Evolutionary conservation across 2,888 invertebrate genomes (phyloP), one percentile per base, ranked within the genome.

Genomic region (Allygus modestus): DNA sequence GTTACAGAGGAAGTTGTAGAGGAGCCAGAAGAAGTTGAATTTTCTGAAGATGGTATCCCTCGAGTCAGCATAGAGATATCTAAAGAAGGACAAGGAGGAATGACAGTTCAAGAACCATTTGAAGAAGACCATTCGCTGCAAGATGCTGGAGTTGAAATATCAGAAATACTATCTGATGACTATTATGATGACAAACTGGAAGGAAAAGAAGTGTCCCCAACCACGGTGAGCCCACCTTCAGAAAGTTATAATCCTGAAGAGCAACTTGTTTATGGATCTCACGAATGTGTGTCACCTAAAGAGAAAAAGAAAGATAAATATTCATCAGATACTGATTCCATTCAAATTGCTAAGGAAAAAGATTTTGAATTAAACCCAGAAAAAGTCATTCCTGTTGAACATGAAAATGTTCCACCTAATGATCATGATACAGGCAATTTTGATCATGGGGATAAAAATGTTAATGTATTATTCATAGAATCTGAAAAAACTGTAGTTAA

Each of bases 1-100:
- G 93, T 96, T 0, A 94, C 94, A 9, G 97, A 97, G 90, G 97
- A 97, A 91, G 91, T 97, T 0, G 92, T 97, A 65, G 97, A 97
- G 89, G 97, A 97, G 90, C 97, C 97, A 0, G 97, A 95, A 88
- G 94, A 94, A 89, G 91, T 95, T 4, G 95, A 95, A 90, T 92
- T 95, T 12, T 92, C 92, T 43, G 95, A 95, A 89, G 94, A 96
- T 90, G 93, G 94, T 87, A 93, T 95, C 87, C 95, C 95, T 0
- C 92, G 94, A 87, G 94, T 95, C 20, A 94, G 94, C 85, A 95
- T 95, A 58, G 94, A 93, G 88, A 93, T 94, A 23, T 90, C 93
- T 0, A 92, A 92, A 88, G 93, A 92, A 58, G 92, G 92, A 87
- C 92, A 93, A 82, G 92, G 91, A 23, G 81, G 82, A 46, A 84